A percentile compares a stretch with the other conserved stretches of the same genome.
Conservation (phyloP, 2,888 invertebrate genomes). For the Nomada ferruginata region DNA sequence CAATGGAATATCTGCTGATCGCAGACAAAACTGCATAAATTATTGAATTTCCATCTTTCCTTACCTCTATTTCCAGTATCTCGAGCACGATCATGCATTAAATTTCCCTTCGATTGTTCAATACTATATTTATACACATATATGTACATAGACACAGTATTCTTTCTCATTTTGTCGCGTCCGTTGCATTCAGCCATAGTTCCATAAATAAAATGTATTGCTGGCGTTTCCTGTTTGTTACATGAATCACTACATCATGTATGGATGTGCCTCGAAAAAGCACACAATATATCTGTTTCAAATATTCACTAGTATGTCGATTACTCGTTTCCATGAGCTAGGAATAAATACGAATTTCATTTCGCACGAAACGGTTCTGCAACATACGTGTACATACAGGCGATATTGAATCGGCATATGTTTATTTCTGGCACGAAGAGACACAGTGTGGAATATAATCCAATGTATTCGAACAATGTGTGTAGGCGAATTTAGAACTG, state of each 20-base stretch:
- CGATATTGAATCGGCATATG: too few species aligned
- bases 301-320: background rate
- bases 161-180: background rate
- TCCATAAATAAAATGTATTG: background rate
- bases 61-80: conserved; percentile 19
- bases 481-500: background rate
- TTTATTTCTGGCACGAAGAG: background rate
- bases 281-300: background rate
- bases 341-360: background rate
- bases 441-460: background rate
- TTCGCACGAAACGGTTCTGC: background rate
- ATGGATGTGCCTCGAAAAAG: background rate
- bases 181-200: too few species aligned
- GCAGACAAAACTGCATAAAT: background rate
- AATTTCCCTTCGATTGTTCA: background rate
- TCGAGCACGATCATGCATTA: conserved; percentile 2
- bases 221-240: background rate
- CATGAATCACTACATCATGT: too few species aligned
- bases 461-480: too few species aligned
- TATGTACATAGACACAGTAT: background rate
- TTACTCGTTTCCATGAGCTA: background rate
- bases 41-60: conserved; percentile 1
- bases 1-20: background rate
- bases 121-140: background rate
- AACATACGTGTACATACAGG: background rate